Conservation (phyloP, 2,888 invertebrate genomes). For the Diogma glabrata region DNA sequence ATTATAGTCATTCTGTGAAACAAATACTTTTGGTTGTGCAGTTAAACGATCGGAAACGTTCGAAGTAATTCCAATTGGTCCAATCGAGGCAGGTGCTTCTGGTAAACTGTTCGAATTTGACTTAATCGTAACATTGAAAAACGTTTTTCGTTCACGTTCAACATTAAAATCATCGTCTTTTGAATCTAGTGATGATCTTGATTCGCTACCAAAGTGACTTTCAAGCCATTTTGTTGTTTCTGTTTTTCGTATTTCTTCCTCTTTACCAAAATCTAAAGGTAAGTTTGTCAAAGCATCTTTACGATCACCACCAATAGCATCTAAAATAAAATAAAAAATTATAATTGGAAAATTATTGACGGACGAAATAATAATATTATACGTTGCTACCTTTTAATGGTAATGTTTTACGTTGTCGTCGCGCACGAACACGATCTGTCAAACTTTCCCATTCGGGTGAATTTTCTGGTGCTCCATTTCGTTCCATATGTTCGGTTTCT, state of each 20-base stretch:
- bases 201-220: slow-evolving; percentile 81
- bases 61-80: slow-evolving; percentile 20
- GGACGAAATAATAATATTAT: not conserved
- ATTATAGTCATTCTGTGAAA: slow-evolving; percentile 20
- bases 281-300: slow-evolving; percentile 72
- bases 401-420: slow-evolving; percentile 38
- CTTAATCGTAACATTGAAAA: slow-evolving; percentile 68
- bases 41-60: slow-evolving; percentile 21
- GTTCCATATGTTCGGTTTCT: slow-evolving; percentile 70
- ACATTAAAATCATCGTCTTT: slow-evolving; percentile 46
- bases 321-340: too few relatives aligned
- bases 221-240: slow-evolving; percentile 88
- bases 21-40: slow-evolving; percentile 42
- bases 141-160: slow-evolving; percentile 56
- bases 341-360: not conserved
- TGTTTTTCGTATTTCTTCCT: slow-evolving; percentile 78
- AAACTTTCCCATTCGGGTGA: slow-evolving; percentile 64
- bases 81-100: slow-evolving; percentile 40
- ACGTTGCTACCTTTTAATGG: slow-evolving; percentile 44
- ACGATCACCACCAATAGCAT: slow-evolving; percentile 44
- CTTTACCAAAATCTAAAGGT: slow-evolving; percentile 74
- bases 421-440: slow-evolving; percentile 59
- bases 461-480: slow-evolving; percentile 53
- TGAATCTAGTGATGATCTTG: slow-evolving; percentile 50
- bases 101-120: slow-evolving; percentile 36